Base-by-base conservation (phyloP, 2,888 invertebrate genomes). In the Luperina testacea region DNA sequence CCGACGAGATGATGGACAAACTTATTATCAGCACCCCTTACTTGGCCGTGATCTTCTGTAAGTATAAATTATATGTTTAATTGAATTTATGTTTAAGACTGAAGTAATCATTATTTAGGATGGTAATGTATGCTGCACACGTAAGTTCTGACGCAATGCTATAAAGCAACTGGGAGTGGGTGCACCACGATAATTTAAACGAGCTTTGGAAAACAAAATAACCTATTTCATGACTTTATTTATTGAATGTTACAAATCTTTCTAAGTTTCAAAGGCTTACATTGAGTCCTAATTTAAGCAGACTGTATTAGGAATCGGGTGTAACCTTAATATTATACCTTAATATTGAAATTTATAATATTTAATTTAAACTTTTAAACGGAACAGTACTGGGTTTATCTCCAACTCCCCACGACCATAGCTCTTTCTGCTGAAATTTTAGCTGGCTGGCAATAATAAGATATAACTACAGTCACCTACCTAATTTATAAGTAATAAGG, bases 1-100 rank as follows among this genome's bases (percentile, higher is more conserved):
- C 99, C 15, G 98, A 99, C 92, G 99, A 99, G 97, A 99, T 99
- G 98, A 98, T 99, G 97, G 99, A 99, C 90, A 98, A 98, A 92
- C 97, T 99, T 65, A 98, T 99, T 83, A 98, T 98, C 87, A 98
- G 97, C 73, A 97, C 98, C 45, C 97, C 98, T 79, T 98, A 98
- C 93, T 97, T 99, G 87, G 99, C 99, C 76, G 99, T 99, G 87
- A 97, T 99, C 89, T 99, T 99, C 94, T 99, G 99, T 99, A 97
- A 98, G 98, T 97, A 90, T 73, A 32, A 32, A 53, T 70, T 42
- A n/a, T 61, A 20, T n/a, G 2, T 42, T 69, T 6, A 42, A 61
- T 45, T 27, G 1, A 71, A 38, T 57, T 53, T 69, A 72, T n/a
- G 20, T 72, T 75, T 72, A 53, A 70, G 6, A 69, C 48, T 11